Evolutionary conservation across 2,113 vertebrate genomes (phyloP), one percentile per base, ranked within the genome.

Genomic region (Mustelus asterias): DNA sequence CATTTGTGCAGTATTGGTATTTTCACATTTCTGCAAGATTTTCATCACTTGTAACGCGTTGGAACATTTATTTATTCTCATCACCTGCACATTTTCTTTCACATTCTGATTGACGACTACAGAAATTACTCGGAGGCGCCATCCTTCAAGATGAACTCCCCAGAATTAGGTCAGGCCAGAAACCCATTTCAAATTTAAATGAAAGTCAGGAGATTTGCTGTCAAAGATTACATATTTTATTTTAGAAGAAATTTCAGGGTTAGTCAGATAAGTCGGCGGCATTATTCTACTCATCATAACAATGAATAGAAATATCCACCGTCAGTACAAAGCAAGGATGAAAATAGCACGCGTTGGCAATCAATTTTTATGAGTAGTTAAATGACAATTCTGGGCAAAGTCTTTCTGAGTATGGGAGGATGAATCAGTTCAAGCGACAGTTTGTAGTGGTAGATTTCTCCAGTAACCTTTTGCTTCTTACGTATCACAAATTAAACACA

Each of bases 131-230:
- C 24, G 11, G 48, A 72, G 69, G 44, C 11, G 22, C 69, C 48
- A 76, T 72, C 69, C 69, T 95, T 95, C 70, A 95, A 93, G 70
- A 54, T 72, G 69, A 72, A 70, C 67, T 76, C 26, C 3, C 13
- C 44, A 76, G 70, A 95, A 95, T 95, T 95, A 95, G 69, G 94
- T 76, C 94, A 95, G 24, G 22, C 22, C 7, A 37, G 37, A 29
- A 95, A 95, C 54, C 44, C 41, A 95, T 95, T 95, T 95, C 54
- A 95, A 95, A 95, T 95, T 95, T 95, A 95, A 95, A 76, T 95
- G 94, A 48, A 95, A 95, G 69, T 44, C 69, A 48, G 93, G 93
- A 94, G 94, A 95, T 95, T 95, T 95, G 94, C 94, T 54, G 67
- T 95, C 67, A 72, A 72, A 95, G 94, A 95, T 95, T 72, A 95